Evolutionary conservation across 1,140 invertebrate species (phyloP).

Genomic region (Drosophila kohkoa): DNA sequence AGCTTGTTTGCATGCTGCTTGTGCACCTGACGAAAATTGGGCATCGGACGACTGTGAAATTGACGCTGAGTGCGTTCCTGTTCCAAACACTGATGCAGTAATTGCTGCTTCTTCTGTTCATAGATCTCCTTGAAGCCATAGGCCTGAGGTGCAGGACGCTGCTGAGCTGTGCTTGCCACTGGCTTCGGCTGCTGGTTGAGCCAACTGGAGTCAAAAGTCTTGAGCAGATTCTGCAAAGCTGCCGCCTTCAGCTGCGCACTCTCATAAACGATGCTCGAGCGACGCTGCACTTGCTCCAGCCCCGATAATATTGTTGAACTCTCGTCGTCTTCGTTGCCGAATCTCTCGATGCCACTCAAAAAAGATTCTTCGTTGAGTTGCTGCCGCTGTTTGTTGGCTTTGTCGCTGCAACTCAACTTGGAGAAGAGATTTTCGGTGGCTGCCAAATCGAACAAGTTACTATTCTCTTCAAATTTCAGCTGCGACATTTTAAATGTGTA

Average conservation of each 20-base stretch:
- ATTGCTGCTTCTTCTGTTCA: conserved; percentile 46
- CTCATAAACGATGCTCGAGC: conserved; percentile 17
- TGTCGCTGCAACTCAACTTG: background rate
- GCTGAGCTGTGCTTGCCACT: background rate
- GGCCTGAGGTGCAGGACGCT: conserved; percentile 34
- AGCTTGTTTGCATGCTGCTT: conserved; percentile 18
- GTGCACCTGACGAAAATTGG: conserved; percentile 59
- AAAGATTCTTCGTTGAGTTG: background rate
- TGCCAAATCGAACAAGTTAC: background rate
- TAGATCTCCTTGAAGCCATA: conserved; percentile 72
- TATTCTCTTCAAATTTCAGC: conserved; percentile 19
- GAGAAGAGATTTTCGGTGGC: background rate
- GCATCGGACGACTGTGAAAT: conserved; percentile 71
- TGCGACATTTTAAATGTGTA: conserved; percentile 26
- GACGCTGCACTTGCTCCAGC: conserved; percentile 25
- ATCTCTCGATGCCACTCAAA: conserved; percentile 5
- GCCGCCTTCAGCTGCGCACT: conserved; percentile 29
- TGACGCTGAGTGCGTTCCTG: conserved; percentile 54
- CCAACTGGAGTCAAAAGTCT: conserved; percentile 1
- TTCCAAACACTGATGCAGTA: conserved; percentile 25
- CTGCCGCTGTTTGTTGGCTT: background rate
- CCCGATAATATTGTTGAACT: background rate
- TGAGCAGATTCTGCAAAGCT: conserved; percentile 20
- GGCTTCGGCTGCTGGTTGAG: background rate
- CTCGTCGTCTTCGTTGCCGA: background rate